These are phyloP conservation scores for Stenurella melanura DNA, from an alignment of 2,888 invertebrate genomes.

Conservation along the genomic window DNA sequence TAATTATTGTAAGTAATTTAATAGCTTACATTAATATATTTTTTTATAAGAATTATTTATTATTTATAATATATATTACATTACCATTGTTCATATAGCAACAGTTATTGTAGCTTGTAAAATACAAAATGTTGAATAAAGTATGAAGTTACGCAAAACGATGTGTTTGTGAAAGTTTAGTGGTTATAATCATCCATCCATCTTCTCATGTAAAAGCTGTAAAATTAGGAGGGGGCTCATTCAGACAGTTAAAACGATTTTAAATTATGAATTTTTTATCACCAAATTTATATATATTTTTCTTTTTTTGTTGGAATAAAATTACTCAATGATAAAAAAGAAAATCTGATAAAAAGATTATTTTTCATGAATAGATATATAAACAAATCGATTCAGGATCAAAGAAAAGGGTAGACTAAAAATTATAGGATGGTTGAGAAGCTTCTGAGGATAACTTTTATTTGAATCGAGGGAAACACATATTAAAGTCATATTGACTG, in stretches of 20 bases:
- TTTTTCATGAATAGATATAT: too few relatives aligned
- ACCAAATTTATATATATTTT: too few relatives aligned
- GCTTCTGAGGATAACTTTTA: too few relatives aligned
- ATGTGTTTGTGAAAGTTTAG: neutral
- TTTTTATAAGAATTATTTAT: constrained; percentile 27
- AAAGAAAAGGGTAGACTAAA: too few relatives aligned
- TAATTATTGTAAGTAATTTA: constrained; percentile 12
- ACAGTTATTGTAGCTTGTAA: constrained; percentile 16
- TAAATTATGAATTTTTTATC: neutral
- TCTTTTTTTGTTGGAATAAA: too few relatives aligned
- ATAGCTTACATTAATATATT: constrained; percentile 22
- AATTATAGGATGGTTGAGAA: too few relatives aligned
- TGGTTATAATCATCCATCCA: neutral
- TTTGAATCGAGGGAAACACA: too few relatives aligned
- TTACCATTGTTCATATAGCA: constrained; percentile 19
- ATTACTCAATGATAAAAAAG: too few relatives aligned
- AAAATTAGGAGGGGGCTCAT: neutral
- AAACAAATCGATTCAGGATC: too few relatives aligned
- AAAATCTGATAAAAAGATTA: too few relatives aligned
- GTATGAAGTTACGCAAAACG: constrained; percentile 4
- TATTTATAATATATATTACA: constrained; percentile 5
- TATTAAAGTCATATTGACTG: too few relatives aligned
- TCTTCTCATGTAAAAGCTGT: neutral
- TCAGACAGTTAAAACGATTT: neutral
- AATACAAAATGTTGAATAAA: constrained; percentile 24